These are phyloP conservation scores for Colletes collaris DNA, from an alignment of 2,888 invertebrate genomes.

Conservation along the genomic window DNA sequence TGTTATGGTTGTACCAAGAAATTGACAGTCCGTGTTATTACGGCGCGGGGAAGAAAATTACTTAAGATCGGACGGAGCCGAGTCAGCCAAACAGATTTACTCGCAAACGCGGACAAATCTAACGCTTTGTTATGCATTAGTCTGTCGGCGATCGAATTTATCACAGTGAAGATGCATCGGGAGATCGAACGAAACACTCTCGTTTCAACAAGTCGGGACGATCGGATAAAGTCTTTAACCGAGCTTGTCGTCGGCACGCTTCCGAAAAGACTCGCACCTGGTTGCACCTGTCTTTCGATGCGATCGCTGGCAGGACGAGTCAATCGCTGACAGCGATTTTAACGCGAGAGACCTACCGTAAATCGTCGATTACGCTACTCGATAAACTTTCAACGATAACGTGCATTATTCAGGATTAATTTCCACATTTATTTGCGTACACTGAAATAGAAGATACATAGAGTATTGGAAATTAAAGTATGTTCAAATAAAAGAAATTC, in stretches of 20 bases:
- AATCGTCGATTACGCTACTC: too few relatives aligned
- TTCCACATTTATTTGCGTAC: too few relatives aligned
- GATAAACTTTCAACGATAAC: too few relatives aligned
- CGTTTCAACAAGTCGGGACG: slow-evolving; percentile 3
- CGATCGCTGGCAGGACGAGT: slow-evolving; percentile 44
- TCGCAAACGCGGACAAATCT: background rate
- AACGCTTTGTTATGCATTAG: background rate
- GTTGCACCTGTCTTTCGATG: slow-evolving; percentile 59
- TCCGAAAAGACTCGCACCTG: slow-evolving; percentile 51
- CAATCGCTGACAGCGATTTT: slow-evolving; percentile 35
- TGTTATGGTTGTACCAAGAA: slow-evolving; percentile 57
- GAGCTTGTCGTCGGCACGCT: slow-evolving; percentile 46
- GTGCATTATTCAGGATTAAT: too few relatives aligned
- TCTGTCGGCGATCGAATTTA: background rate
- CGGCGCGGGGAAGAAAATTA: slow-evolving; percentile 39
- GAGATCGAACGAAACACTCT: slow-evolving; percentile 32
- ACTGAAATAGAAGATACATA: too few relatives aligned
- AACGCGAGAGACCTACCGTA: slow-evolving; percentile 10
- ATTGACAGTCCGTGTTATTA: slow-evolving; percentile 42
- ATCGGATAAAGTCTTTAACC: slow-evolving; percentile 35
- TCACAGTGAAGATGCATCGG: background rate
- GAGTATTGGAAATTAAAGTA: too few relatives aligned
- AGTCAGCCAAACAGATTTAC: background rate
- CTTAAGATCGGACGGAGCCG: slow-evolving; percentile 4
- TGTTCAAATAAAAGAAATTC: too few relatives aligned